Evolutionary conservation across 1,140 invertebrate genomes (phyloP).

Genomic region (Lepeophtheirus salmonis): DNA sequence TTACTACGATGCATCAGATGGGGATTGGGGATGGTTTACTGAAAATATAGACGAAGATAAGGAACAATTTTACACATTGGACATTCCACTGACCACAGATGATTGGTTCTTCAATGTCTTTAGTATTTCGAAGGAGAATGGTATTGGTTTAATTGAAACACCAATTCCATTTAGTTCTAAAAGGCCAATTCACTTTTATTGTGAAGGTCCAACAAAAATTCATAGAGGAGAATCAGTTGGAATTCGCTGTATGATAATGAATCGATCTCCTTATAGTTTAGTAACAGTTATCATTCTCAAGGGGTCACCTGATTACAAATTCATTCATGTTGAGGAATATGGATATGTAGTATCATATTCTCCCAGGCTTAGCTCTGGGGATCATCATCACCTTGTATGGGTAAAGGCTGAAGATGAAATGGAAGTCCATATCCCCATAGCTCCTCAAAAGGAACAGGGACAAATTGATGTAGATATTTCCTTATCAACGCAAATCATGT

Average conservation of each 20-base stretch:
- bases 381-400: constrained; percentile 33
- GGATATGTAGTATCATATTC: constrained; percentile 35
- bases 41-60: constrained; percentile 29
- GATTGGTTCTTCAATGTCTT: constrained; percentile 31
- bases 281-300: constrained; percentile 30
- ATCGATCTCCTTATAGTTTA: constrained; percentile 22
- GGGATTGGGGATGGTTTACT: constrained; percentile 31
- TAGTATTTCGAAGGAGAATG: constrained; percentile 28
- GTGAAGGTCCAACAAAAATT: constrained; percentile 23
- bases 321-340: constrained; percentile 35
- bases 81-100: constrained; percentile 27
- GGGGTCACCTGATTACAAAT: constrained; percentile 32
- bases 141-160: constrained; percentile 22
- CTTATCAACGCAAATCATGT: constrained; percentile 33
- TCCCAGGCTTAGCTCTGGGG: constrained; percentile 27
- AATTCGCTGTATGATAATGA: constrained; percentile 22
- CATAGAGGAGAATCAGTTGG: constrained; percentile 23
- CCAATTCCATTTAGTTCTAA: constrained; percentile 21
- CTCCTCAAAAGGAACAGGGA: constrained; percentile 28
- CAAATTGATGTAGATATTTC: constrained; percentile 31
- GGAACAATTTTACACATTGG: constrained; percentile 26
- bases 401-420: constrained; percentile 25
- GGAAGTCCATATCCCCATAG: constrained; percentile 29
- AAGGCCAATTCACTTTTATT: constrained; percentile 21
- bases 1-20: constrained; percentile 29